A percentile compares a stretch with the other conserved stretches of the same genome.
phyloP scores from a whole-genome alignment of 2,888 invertebrate species.

The Drosophila maculinotata region DNA sequence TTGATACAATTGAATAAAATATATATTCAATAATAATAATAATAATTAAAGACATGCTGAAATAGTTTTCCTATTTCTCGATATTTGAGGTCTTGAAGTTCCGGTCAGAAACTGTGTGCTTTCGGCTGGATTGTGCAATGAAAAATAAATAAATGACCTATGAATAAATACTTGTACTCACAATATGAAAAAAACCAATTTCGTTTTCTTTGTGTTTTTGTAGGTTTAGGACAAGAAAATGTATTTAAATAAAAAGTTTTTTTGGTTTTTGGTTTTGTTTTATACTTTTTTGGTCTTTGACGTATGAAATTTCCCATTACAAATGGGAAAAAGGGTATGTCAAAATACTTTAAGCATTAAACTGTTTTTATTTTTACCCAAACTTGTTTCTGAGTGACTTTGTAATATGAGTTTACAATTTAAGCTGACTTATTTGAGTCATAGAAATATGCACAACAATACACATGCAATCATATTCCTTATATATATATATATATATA shows the following conservation, averaged over 20 bases:
- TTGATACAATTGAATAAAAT: too few species aligned
- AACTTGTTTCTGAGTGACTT: too few species aligned
- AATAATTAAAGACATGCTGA: background rate
- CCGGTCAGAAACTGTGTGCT: too few species aligned
- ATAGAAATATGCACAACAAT: conserved; percentile 33
- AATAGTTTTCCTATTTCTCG: background rate
- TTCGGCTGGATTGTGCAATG: too few species aligned
- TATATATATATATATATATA: conserved; percentile 2
- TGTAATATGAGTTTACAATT: conserved; percentile 16
- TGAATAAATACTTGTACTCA: background rate
- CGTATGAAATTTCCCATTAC: background rate
- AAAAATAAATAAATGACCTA: background rate
- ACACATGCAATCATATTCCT: conserved; percentile 3
- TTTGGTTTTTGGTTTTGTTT: background rate
- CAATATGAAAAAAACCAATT: background rate
- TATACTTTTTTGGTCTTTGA: background rate
- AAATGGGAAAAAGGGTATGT: too few species aligned
- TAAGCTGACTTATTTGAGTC: conserved; percentile 35
- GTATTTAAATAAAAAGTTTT: background rate
- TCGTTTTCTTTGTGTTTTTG: background rate
- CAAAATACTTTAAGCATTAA: too few species aligned
- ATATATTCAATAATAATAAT: too few species aligned
- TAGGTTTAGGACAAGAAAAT: background rate
- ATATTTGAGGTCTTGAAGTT: too few species aligned
- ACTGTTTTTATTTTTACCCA: background rate